These are phyloP conservation scores for Gallinago media DNA, from an alignment of 2,113 vertebrate genomes.

Conservation along the genomic window DNA sequence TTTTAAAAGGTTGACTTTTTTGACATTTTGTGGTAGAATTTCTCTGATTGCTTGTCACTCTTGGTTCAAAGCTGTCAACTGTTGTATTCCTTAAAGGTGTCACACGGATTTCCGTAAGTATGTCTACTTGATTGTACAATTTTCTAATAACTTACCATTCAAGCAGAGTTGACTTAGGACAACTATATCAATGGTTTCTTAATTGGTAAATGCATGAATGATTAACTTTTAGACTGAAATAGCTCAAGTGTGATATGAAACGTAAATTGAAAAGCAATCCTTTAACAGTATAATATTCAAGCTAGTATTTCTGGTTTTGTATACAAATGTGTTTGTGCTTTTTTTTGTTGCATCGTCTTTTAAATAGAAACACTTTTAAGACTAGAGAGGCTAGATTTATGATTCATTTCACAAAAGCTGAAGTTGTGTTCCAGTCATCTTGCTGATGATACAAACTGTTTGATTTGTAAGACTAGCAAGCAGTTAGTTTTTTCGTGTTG, in stretches of 20 bases:
- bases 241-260: background rate
- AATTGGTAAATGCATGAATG: background rate
- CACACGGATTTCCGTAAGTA: background rate
- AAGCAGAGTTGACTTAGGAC: background rate
- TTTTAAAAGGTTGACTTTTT: background rate
- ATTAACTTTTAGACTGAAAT: background rate
- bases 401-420: slow-evolving; percentile 1
- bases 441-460: background rate
- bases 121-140: background rate
- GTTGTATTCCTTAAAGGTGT: background rate
- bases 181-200: background rate
- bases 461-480: slow-evolving; percentile 15
- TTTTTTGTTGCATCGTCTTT: background rate
- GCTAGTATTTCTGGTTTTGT: background rate
- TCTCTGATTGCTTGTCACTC: background rate
- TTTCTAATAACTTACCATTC: background rate
- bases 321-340: background rate
- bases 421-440: background rate
- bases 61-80: background rate
- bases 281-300: background rate
- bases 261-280: background rate
- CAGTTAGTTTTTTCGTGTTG: background rate
- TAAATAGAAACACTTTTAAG: background rate
- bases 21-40: background rate
- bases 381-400: background rate